A percentile compares a stretch with the other conserved stretches of the same genome.
Evolutionary conservation across 2,797 vertebrate species (phyloP).

Genomic region (Allochrocebus solatus): DNA sequence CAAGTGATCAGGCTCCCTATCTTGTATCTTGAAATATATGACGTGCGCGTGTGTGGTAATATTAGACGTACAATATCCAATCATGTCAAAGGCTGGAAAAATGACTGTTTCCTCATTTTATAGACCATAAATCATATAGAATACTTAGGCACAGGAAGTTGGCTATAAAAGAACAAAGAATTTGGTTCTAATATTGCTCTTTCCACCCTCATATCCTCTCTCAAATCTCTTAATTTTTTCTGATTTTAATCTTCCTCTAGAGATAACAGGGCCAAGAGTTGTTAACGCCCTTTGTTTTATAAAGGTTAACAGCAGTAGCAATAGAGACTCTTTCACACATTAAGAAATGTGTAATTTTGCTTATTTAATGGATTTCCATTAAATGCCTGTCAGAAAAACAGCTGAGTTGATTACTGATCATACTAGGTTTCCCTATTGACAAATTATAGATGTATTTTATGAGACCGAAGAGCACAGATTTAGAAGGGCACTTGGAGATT

Average conservation of each 20-base stretch:
- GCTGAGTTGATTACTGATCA: background rate
- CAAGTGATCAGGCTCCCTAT: background rate
- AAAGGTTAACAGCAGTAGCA: background rate
- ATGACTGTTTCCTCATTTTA: background rate
- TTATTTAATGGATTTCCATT: background rate
- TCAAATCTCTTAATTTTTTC: background rate
- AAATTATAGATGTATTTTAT: conserved; percentile 18
- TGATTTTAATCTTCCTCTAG: conserved; percentile 1
- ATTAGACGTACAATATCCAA: background rate
- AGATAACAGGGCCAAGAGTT: background rate
- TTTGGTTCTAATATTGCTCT: background rate
- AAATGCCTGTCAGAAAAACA: background rate
- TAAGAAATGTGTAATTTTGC: background rate
- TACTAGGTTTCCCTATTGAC: background rate
- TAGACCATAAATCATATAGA: background rate
- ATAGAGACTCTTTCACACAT: background rate
- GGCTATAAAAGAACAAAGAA: background rate
- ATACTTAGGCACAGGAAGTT: background rate
- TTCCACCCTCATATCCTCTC: background rate
- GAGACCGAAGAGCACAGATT: background rate
- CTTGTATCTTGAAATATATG: background rate
- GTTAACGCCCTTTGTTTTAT: background rate
- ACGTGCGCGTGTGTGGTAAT: background rate
- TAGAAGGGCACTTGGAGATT: background rate
- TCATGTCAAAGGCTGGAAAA: background rate